Evolutionary conservation across 2,797 vertebrate species (phyloP), one percentile per base, ranked within the genome.

Genomic region (Taeniopygia guttata): DNA sequence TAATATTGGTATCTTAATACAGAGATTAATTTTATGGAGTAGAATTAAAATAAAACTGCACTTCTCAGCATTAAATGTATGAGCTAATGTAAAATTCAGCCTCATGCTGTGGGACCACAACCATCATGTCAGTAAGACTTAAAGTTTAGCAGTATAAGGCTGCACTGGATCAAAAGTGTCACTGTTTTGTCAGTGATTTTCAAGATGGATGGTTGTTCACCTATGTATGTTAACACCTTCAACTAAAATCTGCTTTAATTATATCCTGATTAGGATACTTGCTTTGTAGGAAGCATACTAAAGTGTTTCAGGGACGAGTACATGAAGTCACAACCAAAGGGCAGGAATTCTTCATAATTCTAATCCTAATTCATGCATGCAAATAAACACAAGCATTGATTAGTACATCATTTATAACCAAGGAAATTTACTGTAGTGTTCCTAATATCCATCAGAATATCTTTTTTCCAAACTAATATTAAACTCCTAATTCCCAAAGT

Each of bases 221-320:
- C 43, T 60, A 7, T 9, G 13, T 20, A 26, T 7, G 3, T 63
- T 60, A 64, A 74, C 7, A 78, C 5, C 9, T 63, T 68, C 17
- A 36, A 23, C 18, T 56, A 54, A 78, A 74, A 69, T 27, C 26
- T 29, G 5, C 17, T 40, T 58, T 72, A 46, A 49, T 70, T 70
- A 40, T 17, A 48, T 56, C 32, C n/a, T 62, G 10, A 25, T 62
- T 56, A 16, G 34, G 32, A 12, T 34, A 46, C 59, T 58, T 66
- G 5, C 13, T 79, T 60, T 32, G 25, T 32, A 43, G 58, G 25
- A 88, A 45, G 58, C 1, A 15, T n/a, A 54, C 5, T 11, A 32
- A 69, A 0, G 0, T 7, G 3, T 68, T 73, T 64, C 36, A 87
- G 23, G 9, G 6, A 42, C 2, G 3, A 76, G 8, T 15, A 10